These are phyloP conservation scores for Tragelaphus buxtoni DNA, from an alignment of 2,113 vertebrate species.

Conservation along the genomic window DNA sequence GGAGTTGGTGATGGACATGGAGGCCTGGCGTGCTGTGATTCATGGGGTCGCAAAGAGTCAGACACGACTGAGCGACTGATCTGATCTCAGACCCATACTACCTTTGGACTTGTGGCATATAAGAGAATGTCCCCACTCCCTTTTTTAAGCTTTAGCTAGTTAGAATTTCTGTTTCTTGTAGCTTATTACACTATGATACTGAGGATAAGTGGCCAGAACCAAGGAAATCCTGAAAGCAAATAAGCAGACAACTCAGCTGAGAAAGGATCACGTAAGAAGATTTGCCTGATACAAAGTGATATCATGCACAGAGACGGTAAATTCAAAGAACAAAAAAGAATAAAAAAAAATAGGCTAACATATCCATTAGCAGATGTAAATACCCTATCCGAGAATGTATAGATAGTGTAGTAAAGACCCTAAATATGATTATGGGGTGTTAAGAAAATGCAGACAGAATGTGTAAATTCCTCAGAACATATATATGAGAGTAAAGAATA, in stretches of 20 bases:
- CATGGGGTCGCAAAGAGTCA: too few relatives aligned
- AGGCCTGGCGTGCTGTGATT: too few relatives aligned
- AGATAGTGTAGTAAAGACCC: background rate
- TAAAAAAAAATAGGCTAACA: background rate
- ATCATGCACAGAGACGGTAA: background rate
- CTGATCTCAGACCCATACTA: background rate
- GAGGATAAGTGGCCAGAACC: background rate
- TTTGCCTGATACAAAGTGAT: background rate
- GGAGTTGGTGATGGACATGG: too few relatives aligned
- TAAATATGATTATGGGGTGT: background rate
- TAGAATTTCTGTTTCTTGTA: background rate
- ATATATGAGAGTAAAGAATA: background rate
- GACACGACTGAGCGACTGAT: too few relatives aligned
- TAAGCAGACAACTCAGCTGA: background rate
- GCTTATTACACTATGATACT: background rate
- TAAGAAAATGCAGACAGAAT: background rate
- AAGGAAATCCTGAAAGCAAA: background rate
- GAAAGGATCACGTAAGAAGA: background rate
- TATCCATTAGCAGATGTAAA: background rate
- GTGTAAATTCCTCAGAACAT: background rate
- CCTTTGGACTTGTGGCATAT: background rate
- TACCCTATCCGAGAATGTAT: background rate
- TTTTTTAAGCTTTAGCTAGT: background rate
- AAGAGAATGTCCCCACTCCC: background rate
- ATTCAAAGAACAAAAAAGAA: background rate